phyloP scores from a whole-genome alignment of 2,113 vertebrate genomes.

The Pagrus major region DNA sequence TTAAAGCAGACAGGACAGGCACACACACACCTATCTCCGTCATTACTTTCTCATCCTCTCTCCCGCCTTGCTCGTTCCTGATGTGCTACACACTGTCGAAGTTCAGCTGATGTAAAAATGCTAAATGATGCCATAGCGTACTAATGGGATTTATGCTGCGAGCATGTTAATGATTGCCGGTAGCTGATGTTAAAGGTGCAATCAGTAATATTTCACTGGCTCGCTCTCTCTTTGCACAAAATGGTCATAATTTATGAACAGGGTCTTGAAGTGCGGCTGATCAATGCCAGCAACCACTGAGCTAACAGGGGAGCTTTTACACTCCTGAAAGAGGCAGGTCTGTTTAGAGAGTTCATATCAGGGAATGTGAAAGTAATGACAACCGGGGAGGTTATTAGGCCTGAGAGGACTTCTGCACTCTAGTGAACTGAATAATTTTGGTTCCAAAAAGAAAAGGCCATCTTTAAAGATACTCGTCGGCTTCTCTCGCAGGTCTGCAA shows the following conservation, averaged over 20 bases:
- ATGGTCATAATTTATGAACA: constrained; percentile 53
- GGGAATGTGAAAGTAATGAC: constrained; percentile 41
- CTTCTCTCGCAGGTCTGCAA: constrained; percentile 30
- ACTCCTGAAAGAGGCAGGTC: constrained; percentile 28
- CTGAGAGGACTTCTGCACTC: constrained; percentile 36
- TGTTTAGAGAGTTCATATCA: constrained; percentile 34
- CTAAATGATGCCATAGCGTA: constrained; percentile 58
- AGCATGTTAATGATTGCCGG: constrained; percentile 62
- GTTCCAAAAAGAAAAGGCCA: constrained; percentile 47
- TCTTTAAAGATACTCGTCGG: constrained; percentile 27
- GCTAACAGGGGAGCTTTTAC: constrained; percentile 49
- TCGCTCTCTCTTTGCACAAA: constrained; percentile 35
- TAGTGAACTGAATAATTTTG: constrained; percentile 50
- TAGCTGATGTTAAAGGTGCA: constrained; percentile 62
- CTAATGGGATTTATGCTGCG: constrained; percentile 64
- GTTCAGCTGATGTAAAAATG: constrained; percentile 56
- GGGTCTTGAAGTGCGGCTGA: constrained; percentile 32
- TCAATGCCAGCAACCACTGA: constrained; percentile 51
- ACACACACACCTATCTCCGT: constrained; percentile 23
- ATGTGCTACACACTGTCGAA: constrained; percentile 49
- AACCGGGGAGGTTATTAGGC: constrained; percentile 34
- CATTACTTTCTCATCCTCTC: constrained; percentile 43
- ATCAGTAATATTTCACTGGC: constrained; percentile 60
- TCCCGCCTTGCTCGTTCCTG: constrained; percentile 41
- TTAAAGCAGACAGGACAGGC: constrained; percentile 30